These are phyloP conservation scores for Apodemus speciosus DNA, from an alignment of 2,113 vertebrate genomes.

Conservation along the genomic window DNA sequence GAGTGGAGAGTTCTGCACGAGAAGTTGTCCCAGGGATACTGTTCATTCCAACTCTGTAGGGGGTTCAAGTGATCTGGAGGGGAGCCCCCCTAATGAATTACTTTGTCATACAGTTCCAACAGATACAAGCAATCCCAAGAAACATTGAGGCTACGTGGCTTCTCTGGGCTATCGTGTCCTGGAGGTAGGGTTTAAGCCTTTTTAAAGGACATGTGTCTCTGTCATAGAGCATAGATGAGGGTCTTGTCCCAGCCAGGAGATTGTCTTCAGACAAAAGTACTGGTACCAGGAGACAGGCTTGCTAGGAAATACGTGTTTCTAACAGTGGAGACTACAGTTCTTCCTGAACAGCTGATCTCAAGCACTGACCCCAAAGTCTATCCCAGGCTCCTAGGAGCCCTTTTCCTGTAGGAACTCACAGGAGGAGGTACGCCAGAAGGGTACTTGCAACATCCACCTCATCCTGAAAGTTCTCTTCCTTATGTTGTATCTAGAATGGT, in stretches of 20 bases:
- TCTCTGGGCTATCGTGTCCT: rapidly evolving
- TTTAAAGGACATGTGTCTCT: rapidly evolving
- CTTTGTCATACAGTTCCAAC: rapidly evolving
- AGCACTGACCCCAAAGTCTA: rapidly evolving
- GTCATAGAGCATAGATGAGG: too few relatives aligned
- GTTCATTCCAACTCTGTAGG: background rate
- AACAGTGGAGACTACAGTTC: rapidly evolving
- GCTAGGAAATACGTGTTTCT: background rate
- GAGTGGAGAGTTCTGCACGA: background rate
- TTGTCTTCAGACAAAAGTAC: background rate
- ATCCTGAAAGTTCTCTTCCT: too few relatives aligned
- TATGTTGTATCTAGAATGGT: rapidly evolving
- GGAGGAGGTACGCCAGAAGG: rapidly evolving
- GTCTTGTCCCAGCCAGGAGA: background rate
- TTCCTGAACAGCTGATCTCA: rapidly evolving
- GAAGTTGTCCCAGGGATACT: background rate
- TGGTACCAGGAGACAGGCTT: background rate
- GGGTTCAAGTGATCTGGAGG: rapidly evolving
- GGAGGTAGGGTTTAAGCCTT: background rate
- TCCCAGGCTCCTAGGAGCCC: rapidly evolving
- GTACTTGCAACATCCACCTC: rapidly evolving
- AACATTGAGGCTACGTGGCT: background rate
- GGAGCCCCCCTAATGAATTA: rapidly evolving
- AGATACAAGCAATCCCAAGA: rapidly evolving
- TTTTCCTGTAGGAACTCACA: background rate